These are phyloP conservation scores for Ramphastos sulfuratus DNA, from an alignment of 2,113 vertebrate species.

Conservation along the genomic window DNA sequence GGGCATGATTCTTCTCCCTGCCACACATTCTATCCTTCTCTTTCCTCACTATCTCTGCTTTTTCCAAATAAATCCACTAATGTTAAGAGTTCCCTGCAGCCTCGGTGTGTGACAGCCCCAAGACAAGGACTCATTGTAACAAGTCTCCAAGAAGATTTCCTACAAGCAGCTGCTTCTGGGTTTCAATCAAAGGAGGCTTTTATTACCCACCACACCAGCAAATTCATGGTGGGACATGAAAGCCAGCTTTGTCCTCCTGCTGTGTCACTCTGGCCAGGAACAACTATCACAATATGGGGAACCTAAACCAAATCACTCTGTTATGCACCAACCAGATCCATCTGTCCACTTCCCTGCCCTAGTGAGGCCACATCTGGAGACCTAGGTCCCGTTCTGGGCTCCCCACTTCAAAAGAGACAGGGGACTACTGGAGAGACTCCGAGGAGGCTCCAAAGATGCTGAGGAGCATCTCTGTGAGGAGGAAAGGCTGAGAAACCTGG, in stretches of 20 bases:
- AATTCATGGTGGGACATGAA: neutral
- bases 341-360: no score
- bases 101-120: neutral
- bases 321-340: neutral
- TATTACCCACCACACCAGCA: neutral
- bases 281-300: fast-evolving
- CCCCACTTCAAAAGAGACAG: no score
- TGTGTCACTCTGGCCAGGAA: neutral
- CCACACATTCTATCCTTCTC: neutral
- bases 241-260: neutral
- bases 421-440: no score
- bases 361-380: no score
- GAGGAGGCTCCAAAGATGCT: no score
- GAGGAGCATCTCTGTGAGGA: no score
- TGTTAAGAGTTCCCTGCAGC: fast-evolving
- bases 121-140: neutral
- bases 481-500: no score
- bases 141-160: neutral
- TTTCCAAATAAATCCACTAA: neutral
- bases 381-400: no score
- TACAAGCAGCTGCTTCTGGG: neutral
- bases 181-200: slow-evolving; percentile 10
- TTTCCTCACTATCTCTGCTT: neutral
- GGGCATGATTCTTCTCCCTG: neutral
- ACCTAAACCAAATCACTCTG: neutral